Evolutionary conservation across 35 echinoderm and acorn worm species (phyloP), one percentile per base, ranked within the genome.

Genomic region (Stichopus chloronotus): DNA sequence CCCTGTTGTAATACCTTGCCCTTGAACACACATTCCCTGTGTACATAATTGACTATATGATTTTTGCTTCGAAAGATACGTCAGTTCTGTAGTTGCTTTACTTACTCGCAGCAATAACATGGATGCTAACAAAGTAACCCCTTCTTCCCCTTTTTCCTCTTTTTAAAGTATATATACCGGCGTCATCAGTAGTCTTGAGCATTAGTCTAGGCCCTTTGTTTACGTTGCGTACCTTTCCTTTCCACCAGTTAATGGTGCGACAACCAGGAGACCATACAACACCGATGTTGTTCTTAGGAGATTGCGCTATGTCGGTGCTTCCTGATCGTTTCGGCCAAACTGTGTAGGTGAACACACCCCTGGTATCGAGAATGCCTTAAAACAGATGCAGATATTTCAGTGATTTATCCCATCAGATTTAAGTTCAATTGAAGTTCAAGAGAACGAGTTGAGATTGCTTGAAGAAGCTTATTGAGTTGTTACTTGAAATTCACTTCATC

Each of bases 51-150:
- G 30, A 43, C 0, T 43, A 3, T 43, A 43, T 43, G 30, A 3
- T 1, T 0, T 43, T 43, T 43, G 30, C 0, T 0, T 43, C 1
- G 30, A 43, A 43, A 43, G 30, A 43, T 1, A 43, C 30, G 0
- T 43, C 30, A 43, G 30, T 43, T 43, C 0, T 3, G 30, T 43
- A 43, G 30, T 43, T 43, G 30, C 30, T 43, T 17, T 83, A 88
- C 85, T 88, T 22, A 88, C 85, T 88, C 22, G 85, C 85, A 8
- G 52, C 85, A 57, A 88, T 65, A 65, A 65, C 85, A 25, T 88
- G 55, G 7, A 88, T 55, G 4, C n/a, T 10, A 8, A 25, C 85
- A 22, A 65, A 88, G 55, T 19, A 88, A 8, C 85, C 85, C 52
- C 85, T 88, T 6, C 5, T 69, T 61, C 85, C 85, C 25, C 85